Evolutionary conservation across 2,113 vertebrate genomes (phyloP), one percentile per base, ranked within the genome.

Genomic region (Urocitellus parryii): DNA sequence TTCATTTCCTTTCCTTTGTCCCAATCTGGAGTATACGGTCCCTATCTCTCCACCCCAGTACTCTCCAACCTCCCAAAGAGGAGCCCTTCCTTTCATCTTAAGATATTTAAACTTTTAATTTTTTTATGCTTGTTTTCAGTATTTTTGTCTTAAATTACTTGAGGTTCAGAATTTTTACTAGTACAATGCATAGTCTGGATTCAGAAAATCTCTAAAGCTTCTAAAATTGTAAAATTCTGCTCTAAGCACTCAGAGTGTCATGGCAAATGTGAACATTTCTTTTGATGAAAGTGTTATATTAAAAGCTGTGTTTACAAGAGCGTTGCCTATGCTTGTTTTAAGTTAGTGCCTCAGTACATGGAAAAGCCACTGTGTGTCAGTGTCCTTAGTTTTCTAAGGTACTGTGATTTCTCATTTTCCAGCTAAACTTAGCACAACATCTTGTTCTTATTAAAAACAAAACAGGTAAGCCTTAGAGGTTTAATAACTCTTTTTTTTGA

Each of bases 91-190:
- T 76, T 39, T 22, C 16, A 16, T 65, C 17, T 51, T 51, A 58
- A 7, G 82, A 34, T 84, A 88, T 61, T 10, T 83, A 37, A 95
- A 68, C 18, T 81, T 84, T 88, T 65, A 20, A 39, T 68, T 74
- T 51, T 88, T 51, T 88, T 67, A 45, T 78, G n/a, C 11, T 81
- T 3, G 27, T 42, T 18, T 78, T 0, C 8, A 63, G 10, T 39
- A n/a, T 63, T 88, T 96, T 32, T 90, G 12, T 17, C 34, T 87
- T 70, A 82, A 72, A 74, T 94, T 82, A 70, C 39, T 68, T 63
- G 11, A 81, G 10, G 6, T 9, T 77, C 58, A 86, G 14, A 78
- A 68, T 89, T 96, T 88, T 88, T 22, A 79, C 20, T 78, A 88
- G 18, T 45, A 67, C 45, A 89, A 72, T 56, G 24, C 86, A 42